phyloP scores from a whole-genome alignment of 1,140 invertebrate species.

The Bombus cullumanus region DNA sequence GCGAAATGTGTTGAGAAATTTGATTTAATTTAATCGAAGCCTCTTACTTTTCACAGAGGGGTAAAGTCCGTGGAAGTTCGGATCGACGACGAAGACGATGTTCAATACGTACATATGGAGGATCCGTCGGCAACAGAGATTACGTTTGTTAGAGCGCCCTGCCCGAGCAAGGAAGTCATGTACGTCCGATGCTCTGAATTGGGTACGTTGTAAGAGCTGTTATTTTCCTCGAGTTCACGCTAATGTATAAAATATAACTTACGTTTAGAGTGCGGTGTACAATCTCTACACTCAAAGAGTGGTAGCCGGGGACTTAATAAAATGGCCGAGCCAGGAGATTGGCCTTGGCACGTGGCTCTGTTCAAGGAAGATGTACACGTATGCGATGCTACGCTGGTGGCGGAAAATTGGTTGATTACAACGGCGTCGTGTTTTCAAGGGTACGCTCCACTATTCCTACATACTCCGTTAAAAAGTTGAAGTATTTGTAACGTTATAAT shows the following conservation, averaged over 20 bases:
- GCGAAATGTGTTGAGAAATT: neutral
- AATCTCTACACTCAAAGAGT: conserved; percentile 83
- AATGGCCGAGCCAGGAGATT: conserved; percentile 90
- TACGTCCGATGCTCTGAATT: conserved; percentile 90
- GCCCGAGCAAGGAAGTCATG: conserved; percentile 90
- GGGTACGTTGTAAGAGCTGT: conserved; percentile 81
- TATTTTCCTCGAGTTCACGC: neutral
- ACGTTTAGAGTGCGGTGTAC: conserved; percentile 89
- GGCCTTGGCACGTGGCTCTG: conserved; percentile 94
- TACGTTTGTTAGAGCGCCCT: conserved; percentile 89
- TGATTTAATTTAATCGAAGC: neutral
- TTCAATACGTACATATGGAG: conserved; percentile 90
- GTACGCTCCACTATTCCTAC: conserved; percentile 69
- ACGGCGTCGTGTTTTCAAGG: conserved; percentile 95
- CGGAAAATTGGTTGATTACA: conserved; percentile 92
- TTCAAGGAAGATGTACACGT: conserved; percentile 93
- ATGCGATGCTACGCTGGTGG: conserved; percentile 92
- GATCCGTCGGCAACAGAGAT: conserved; percentile 91
- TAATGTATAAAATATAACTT: neutral
- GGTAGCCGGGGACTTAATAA: conserved; percentile 85
- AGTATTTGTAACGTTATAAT: neutral
- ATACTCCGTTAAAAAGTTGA: neutral
- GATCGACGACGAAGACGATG: conserved; percentile 82
- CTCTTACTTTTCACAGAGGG: conserved; percentile 75
- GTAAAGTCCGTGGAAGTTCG: conserved; percentile 84